These are phyloP conservation scores for Drosophila subobscura DNA, from an alignment of 1,140 invertebrate genomes.

Conservation along the genomic window DNA sequence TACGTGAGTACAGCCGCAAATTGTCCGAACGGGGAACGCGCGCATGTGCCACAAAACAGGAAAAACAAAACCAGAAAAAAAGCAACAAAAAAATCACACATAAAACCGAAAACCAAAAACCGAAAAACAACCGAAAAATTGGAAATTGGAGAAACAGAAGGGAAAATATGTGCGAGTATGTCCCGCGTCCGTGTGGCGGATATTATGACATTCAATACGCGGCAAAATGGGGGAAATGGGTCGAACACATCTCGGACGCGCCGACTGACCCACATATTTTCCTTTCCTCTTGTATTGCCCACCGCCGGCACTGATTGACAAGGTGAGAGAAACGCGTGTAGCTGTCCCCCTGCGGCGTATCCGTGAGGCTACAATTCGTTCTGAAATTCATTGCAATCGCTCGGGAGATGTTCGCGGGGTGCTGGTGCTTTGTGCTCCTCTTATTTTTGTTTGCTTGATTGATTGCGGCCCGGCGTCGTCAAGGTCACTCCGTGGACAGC, in stretches of 20 bases:
- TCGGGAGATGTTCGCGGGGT: conserved; percentile 16
- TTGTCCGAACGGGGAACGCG: conserved; percentile 61
- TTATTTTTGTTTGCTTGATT: conserved; percentile 56
- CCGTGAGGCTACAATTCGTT: conserved; percentile 39
- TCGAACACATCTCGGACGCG: no score
- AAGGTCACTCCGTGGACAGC: conserved; percentile 55
- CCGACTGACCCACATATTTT: conserved; percentile 40
- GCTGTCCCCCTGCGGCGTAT: conserved; percentile 24
- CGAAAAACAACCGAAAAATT: conserved; percentile 20
- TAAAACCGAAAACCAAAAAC: conserved; percentile 6
- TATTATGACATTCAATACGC: conserved; percentile 40
- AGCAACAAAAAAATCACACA: conserved; percentile 26
- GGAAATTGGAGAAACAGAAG: conserved; percentile 29
- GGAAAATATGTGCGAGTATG: conserved; percentile 20
- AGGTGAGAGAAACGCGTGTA: conserved; percentile 50
- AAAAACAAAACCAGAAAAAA: conserved; percentile 26
- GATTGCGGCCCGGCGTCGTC: conserved; percentile 64
- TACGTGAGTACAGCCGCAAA: conserved; percentile 71
- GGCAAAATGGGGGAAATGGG: conserved; percentile 16
- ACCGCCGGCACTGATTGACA: conserved; percentile 45
- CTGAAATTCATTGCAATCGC: conserved; percentile 31
- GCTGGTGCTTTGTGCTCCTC: background rate
- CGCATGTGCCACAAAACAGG: conserved; percentile 55
- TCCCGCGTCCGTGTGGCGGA: conserved; percentile 2
- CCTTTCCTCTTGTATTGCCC: background rate